phyloP scores from a whole-genome alignment of 2,797 vertebrate genomes.

The Holocentrus rufus region DNA sequence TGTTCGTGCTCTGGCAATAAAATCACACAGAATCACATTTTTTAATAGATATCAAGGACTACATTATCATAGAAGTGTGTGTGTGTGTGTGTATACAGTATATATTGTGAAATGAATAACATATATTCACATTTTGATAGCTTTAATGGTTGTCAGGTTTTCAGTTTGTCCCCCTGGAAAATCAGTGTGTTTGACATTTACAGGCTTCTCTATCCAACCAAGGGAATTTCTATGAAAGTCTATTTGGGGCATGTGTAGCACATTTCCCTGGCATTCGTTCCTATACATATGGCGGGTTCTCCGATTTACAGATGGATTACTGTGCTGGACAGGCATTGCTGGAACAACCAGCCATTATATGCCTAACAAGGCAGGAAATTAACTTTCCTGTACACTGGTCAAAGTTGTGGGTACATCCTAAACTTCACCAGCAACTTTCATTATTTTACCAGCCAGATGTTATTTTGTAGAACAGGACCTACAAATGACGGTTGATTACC shows the following conservation, averaged over 20 bases:
- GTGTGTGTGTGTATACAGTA: no score
- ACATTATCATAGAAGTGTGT: background rate
- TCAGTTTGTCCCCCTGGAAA: constrained; percentile 11
- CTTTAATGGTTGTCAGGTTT: background rate
- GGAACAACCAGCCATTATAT: constrained; percentile 52
- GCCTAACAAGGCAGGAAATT: constrained; percentile 60
- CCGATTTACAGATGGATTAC: constrained; percentile 43
- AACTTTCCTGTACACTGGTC: constrained; percentile 50
- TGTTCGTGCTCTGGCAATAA: background rate
- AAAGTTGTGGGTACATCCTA: constrained; percentile 16
- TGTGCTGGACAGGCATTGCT: constrained; percentile 44
- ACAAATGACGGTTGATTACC: constrained; percentile 32
- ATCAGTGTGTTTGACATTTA: background rate
- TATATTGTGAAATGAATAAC: no score
- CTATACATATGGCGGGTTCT: constrained; percentile 24
- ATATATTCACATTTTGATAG: no score
- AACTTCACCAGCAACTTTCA: background rate
- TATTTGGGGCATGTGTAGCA: constrained; percentile 1
- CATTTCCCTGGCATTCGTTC: constrained; percentile 33
- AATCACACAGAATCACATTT: background rate
- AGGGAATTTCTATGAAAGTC: constrained; percentile 60
- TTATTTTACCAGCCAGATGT: constrained; percentile 4
- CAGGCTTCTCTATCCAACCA: constrained; percentile 28
- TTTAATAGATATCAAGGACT: background rate
- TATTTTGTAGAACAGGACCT: constrained; percentile 1